These are phyloP conservation scores for Diorhabda carinulata DNA, from an alignment of 1,140 invertebrate species.

Conservation along the genomic window DNA sequence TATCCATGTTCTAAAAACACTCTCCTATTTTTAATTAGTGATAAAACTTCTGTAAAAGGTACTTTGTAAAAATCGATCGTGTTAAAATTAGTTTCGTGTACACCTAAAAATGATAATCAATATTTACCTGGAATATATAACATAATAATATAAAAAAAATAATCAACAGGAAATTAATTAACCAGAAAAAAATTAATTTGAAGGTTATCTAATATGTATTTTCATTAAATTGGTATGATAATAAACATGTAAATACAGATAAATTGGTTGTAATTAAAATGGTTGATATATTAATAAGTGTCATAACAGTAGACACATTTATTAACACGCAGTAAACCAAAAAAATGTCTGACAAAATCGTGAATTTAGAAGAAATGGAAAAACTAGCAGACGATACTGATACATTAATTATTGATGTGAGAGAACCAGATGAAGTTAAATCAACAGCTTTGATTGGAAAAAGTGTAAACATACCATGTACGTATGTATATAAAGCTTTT, in stretches of 20 bases:
- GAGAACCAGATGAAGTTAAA: slow-evolving; percentile 6
- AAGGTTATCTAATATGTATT: too few species aligned
- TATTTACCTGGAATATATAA: too few species aligned
- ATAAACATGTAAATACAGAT: too few species aligned
- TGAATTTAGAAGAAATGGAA: neutral
- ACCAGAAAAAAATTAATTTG: too few species aligned
- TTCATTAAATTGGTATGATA: too few species aligned
- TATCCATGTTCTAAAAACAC: slow-evolving; percentile 80
- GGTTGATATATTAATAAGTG: too few species aligned
- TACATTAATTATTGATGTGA: slow-evolving; percentile 2
- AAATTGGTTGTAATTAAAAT: too few species aligned
- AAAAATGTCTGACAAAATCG: slow-evolving; percentile 3
- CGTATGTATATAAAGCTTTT: neutral
- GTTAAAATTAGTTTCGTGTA: slow-evolving; percentile 56
- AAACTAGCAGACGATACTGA: neutral
- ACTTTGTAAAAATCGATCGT: slow-evolving; percentile 76
- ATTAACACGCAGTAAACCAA: too few species aligned
- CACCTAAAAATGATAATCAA: slow-evolving; percentile 4
- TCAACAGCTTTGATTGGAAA: slow-evolving; percentile 3
- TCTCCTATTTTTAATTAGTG: slow-evolving; percentile 74
- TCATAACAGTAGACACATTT: too few species aligned
- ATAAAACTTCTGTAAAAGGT: slow-evolving; percentile 80
- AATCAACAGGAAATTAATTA: too few species aligned
- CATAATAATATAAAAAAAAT: too few species aligned
- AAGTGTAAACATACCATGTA: slow-evolving; percentile 9